Base-by-base conservation (phyloP, 2,113 vertebrate species). In the Caloenas nicobarica region DNA sequence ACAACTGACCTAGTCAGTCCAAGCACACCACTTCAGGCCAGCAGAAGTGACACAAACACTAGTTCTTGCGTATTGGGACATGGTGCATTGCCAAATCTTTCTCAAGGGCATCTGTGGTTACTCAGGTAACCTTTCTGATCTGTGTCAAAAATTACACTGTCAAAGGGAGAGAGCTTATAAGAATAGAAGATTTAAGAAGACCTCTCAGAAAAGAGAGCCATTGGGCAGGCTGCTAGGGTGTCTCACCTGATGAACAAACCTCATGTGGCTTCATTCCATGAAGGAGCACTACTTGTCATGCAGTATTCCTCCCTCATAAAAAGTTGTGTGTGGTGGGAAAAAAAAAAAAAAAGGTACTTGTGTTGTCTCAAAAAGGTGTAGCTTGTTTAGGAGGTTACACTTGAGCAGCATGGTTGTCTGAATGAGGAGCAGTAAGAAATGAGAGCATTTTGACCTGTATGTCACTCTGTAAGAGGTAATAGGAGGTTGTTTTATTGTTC, bases 401-500 rank as follows among this genome's bases (percentile, higher is more conserved):
- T 73, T 58, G 31, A 88, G 81, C 69, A 44, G 53, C 18, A 28
- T 26, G 26, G 53, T 13, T 84, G 48, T 69, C 81, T 86, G 85
- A 91, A 88, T 33, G 46, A 65, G 36, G 7, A 91, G 58, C 25
- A 61, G 62, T 62, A 81, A 65, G 87, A 84, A 70, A 95, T 5
- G 5, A 89, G 66, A 91, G 81, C 40, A 14, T 91, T 95, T 91
- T 57, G 36, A 91, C 82, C 53, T 50, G 28, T 82, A 73, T 79
- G 78, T 70, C 81, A 70, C 36, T 68, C 84, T 66, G 19, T 58
- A 50, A 93, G 68, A 56, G 23, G 58, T 91, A 93, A 93, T 42
- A 82, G 50, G 48, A 86, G 66, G 74, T 70, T 94, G 54, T 36
- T 96, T 95, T 88, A 94, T 93, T 95, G 91, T 95, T 94, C 88